Conservation (phyloP, 2,888 invertebrate genomes). For the Ophion obscuratus region DNA sequence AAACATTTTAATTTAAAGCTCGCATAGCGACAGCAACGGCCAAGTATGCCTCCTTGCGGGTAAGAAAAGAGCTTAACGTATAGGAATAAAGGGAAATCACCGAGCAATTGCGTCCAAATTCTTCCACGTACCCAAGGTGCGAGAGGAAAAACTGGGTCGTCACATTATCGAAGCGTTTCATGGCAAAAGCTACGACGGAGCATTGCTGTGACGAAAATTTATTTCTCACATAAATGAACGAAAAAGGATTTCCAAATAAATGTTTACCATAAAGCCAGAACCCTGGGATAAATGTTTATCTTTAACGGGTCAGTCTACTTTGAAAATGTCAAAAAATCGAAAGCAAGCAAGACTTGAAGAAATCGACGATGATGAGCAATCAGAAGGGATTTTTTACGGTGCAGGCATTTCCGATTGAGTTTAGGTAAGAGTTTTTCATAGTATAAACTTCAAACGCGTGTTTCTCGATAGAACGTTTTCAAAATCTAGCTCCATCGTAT, state of each 20-base stretch:
- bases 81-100: conserved; percentile 48
- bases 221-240: not conserved
- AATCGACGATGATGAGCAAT: too few relatives aligned
- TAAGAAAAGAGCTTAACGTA: conserved; percentile 30
- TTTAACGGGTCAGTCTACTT: too few relatives aligned
- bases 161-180: conserved; percentile 47
- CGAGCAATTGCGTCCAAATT: conserved; percentile 55
- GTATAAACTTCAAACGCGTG: too few relatives aligned
- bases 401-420: too few relatives aligned
- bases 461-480: too few relatives aligned
- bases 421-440: too few relatives aligned
- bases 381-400: too few relatives aligned
- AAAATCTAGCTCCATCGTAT: too few relatives aligned
- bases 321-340: too few relatives aligned
- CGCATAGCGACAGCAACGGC: conserved; percentile 27
- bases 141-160: conserved; percentile 60
- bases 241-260: not conserved
- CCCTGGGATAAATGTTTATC: not conserved
- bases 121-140: conserved; percentile 54
- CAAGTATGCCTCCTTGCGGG: conserved; percentile 29
- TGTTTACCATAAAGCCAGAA: not conserved
- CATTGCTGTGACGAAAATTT: conserved; percentile 37
- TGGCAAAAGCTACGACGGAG: conserved; percentile 28
- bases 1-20: conserved; percentile 60
- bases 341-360: too few relatives aligned